These are phyloP conservation scores for Nesoenas mayeri DNA, from an alignment of 2,113 vertebrate genomes.

Conservation along the genomic window DNA sequence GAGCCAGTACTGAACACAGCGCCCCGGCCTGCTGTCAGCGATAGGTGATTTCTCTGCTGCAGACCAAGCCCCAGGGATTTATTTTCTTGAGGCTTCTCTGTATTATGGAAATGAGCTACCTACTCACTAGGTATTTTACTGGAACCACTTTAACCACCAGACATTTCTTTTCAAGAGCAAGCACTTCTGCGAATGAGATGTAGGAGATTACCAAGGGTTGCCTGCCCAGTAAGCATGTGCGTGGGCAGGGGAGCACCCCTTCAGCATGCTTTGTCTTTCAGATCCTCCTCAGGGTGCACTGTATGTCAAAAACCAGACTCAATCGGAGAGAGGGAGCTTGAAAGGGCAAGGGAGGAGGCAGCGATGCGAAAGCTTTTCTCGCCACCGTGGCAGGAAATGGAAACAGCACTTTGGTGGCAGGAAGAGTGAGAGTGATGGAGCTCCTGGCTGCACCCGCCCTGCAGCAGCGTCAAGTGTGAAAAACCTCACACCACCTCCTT, in stretches of 20 bases:
- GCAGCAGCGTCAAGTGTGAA: neutral
- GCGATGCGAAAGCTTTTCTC: neutral
- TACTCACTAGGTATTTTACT: neutral
- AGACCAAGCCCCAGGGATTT: neutral
- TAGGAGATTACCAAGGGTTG: neutral
- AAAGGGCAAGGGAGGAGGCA: neutral
- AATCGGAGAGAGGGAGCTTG: neutral
- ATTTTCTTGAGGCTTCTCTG: neutral
- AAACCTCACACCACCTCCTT: neutral
- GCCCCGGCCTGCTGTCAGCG: neutral
- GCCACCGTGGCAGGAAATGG: constrained; percentile 11
- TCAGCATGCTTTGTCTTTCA: neutral
- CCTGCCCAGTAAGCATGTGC: neutral
- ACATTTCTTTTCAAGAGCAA: neutral
- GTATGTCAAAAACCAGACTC: neutral
- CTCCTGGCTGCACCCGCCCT: neutral
- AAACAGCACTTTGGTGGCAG: neutral
- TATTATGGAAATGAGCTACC: constrained; percentile 1
- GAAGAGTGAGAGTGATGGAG: neutral
- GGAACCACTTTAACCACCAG: neutral
- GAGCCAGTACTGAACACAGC: neutral
- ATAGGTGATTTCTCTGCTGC: neutral
- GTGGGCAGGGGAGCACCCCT: constrained; percentile 2
- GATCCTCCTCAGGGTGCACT: neutral
- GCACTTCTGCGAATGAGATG: neutral